Percentiles rank a stretch among this genome's conserved stretches.
These are phyloP conservation scores for Spodoptera exigua DNA, from an alignment of 2,888 invertebrate species.

Conservation along the genomic window DNA sequence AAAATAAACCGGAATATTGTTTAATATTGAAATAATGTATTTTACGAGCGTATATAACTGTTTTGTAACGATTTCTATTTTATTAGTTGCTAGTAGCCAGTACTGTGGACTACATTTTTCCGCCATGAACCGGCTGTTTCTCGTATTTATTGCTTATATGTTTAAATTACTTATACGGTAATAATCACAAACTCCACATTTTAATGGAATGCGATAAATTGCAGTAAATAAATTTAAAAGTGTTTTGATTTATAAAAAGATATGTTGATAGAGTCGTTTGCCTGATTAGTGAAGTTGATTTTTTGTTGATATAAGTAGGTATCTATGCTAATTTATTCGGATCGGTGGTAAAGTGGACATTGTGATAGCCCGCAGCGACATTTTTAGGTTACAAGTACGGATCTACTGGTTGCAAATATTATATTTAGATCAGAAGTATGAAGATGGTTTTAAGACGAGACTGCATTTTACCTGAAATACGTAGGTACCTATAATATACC, in stretches of 20 bases:
- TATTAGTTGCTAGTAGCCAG: conserved; percentile 47
- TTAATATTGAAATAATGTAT: conserved; percentile 58
- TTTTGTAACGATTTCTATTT: conserved; percentile 62
- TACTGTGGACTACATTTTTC: conserved; percentile 57
- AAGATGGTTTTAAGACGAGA: too few species aligned
- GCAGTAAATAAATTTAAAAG: conserved; percentile 27
- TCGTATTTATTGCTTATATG: conserved; percentile 42
- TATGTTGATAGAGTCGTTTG: background rate
- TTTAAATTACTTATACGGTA: conserved; percentile 22
- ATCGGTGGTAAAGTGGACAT: conserved; percentile 21
- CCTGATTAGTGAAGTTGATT: conserved; percentile 10
- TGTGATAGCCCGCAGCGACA: conserved; percentile 29
- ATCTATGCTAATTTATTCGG: conserved; percentile 32
- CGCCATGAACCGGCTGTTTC: conserved; percentile 54
- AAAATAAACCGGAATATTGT: conserved; percentile 57
- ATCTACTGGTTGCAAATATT: conserved; percentile 38
- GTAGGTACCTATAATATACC: too few species aligned
- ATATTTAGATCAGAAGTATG: conserved; percentile 2
- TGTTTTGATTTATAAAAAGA: conserved; percentile 8
- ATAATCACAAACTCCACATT: conserved; percentile 40
- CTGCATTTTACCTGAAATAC: too few species aligned
- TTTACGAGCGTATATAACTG: conserved; percentile 67
- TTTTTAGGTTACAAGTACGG: conserved; percentile 38
- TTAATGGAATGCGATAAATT: conserved; percentile 40
- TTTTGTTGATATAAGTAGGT: conserved; percentile 18